Percentiles rank a stretch among this genome's conserved stretches.
Evolutionary conservation across 35 echinoderm and acorn worm genomes (phyloP).

Genomic region (Nesometra sesokonis): DNA sequence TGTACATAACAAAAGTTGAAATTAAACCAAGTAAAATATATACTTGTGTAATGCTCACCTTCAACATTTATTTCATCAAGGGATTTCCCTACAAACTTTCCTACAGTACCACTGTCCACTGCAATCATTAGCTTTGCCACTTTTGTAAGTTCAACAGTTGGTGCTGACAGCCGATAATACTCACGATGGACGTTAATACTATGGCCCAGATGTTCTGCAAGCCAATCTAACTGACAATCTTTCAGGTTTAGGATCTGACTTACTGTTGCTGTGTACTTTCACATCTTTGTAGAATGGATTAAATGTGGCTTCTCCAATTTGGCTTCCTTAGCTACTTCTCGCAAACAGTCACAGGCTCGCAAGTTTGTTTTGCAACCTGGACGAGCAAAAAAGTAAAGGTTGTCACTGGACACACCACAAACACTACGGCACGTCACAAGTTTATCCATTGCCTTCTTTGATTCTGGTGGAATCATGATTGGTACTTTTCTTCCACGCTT

Average conservation of each 20-base stretch:
- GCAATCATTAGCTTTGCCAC: slow-evolving; percentile 42
- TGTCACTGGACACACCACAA: neutral
- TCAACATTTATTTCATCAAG: neutral
- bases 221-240: slow-evolving; percentile 33
- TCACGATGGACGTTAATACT: slow-evolving; percentile 25
- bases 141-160: slow-evolving; percentile 40
- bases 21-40: too few species aligned
- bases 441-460: neutral
- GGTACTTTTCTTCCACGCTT: neutral
- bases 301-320: neutral
- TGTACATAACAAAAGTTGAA: too few species aligned
- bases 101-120: slow-evolving; percentile 24
- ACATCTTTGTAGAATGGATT: slow-evolving; percentile 2
- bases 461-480: neutral
- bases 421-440: neutral
- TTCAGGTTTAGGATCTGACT: slow-evolving; percentile 31
- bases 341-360: neutral
- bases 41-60: too few species aligned
- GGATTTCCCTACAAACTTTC: neutral
- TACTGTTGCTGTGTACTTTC: slow-evolving; percentile 44
- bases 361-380: neutral
- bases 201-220: slow-evolving; percentile 43
- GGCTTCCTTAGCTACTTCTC: neutral
- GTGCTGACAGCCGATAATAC: slow-evolving; percentile 32
- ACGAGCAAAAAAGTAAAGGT: neutral